Conservation (phyloP, 2,888 invertebrate species). For the Sphecodes monilicornis region DNA sequence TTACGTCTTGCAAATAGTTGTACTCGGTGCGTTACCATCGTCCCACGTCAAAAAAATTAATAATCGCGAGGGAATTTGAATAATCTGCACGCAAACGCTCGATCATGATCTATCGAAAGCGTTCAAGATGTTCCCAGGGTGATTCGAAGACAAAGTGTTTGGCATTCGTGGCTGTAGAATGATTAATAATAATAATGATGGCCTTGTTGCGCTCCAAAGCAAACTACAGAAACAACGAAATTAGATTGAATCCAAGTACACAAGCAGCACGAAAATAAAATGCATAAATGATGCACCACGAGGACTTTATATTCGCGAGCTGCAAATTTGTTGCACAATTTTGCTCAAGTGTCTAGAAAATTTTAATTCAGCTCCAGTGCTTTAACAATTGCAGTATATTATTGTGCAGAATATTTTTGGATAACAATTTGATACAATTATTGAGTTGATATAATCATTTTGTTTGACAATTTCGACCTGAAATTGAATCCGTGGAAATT, state of each 20-base stretch:
- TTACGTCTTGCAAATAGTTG: slow-evolving; percentile 50
- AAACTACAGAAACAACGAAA: background rate
- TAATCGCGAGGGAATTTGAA: slow-evolving; percentile 19
- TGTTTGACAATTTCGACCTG: too few relatives aligned
- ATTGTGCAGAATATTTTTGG: too few relatives aligned
- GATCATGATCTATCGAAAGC: background rate
- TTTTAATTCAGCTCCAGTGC: too few relatives aligned
- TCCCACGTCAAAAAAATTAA: slow-evolving; percentile 26
- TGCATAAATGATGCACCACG: background rate
- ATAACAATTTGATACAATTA: too few relatives aligned
- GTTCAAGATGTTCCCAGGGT: background rate
- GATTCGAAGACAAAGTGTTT: background rate
- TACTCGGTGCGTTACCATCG: slow-evolving; percentile 16
- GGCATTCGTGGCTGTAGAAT: background rate
- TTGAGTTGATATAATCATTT: too few relatives aligned
- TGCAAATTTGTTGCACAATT: background rate
- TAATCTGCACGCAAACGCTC: background rate
- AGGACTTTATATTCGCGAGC: background rate
- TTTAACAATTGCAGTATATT: too few relatives aligned
- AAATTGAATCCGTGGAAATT: too few relatives aligned
- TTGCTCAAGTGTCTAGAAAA: too few relatives aligned
- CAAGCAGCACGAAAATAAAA: background rate
- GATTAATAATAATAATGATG: background rate
- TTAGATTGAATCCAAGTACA: background rate
- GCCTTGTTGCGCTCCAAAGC: background rate